Evolutionary conservation across 1,140 invertebrate genomes (phyloP), one percentile per base, ranked within the genome.

Genomic region (Magallana angulata): DNA sequence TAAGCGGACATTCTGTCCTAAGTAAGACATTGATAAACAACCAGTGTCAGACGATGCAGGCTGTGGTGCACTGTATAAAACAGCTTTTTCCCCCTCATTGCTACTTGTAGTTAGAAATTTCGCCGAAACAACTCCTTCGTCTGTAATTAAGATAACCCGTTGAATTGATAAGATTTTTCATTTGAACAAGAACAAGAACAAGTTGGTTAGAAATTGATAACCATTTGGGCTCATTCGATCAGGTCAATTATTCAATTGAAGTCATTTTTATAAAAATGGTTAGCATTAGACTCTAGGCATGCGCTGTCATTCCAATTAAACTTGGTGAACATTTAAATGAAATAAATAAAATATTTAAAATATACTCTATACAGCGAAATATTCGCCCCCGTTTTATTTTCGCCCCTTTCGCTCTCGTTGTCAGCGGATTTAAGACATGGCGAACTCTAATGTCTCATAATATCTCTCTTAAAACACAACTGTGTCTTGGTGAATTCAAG

Each of bases 21-120:
- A 76, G 36, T 76, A 76, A 11, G 68, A 30, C 68, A 76, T 76
- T 30, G 68, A 36, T 76, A 76, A 7, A 76, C 68, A 76, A 18
- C 68, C 30, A 76, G 36, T 30, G 11, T 76, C 68, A 12, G 68
- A 30, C 11, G 68, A 76, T 7, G 18, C 9, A 36, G 68, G 68
- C 11, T 76, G 68, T 76, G 68, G 9, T 12, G 24, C 36, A 30
- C 68, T 76, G 68, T 36, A 76, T 30, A 76, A 76, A 76, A 76
- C 68, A 4, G 68, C 68, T 30, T 30, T 76, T 8, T 12, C 18
- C 30, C 24, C 24, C 9, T 30, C 36, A 3, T 30, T 12, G 5
- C 12, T 9, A 30, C 4, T 11, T 24, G 24, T 76, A 2, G 11
- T 76, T 12, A 76, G 24, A 76, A 18, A 9, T 76, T 30, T 30